Conservation (phyloP, 2,797 vertebrate species). For the Microhierax caerulescens region DNA sequence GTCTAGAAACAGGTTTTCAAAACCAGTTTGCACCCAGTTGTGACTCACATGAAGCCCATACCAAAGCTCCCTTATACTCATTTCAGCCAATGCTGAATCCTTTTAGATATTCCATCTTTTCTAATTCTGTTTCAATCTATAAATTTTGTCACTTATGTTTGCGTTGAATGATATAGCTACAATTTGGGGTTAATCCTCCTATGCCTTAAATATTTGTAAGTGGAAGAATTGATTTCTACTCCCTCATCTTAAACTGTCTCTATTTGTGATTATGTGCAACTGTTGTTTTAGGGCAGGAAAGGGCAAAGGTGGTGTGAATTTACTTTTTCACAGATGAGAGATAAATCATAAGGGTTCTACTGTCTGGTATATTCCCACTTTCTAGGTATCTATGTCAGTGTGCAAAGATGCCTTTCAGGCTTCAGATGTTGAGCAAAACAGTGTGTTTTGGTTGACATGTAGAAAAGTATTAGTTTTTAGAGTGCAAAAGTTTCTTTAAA, state of each 20-base stretch:
- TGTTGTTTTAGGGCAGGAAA: constrained; percentile 32
- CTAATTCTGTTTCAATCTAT: background rate
- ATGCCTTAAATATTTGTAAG: constrained; percentile 77
- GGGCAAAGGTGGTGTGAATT: constrained; percentile 52
- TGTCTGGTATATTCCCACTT: constrained; percentile 3
- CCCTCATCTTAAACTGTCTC: constrained; percentile 47
- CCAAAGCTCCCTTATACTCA: background rate
- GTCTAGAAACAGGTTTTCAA: background rate
- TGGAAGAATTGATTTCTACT: constrained; percentile 47
- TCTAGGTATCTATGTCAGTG: background rate
- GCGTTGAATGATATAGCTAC: background rate
- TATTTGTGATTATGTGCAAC: constrained; percentile 52
- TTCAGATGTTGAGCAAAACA: constrained; percentile 8
- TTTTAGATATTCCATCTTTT: background rate
- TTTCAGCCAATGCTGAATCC: background rate
- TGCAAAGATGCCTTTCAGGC: background rate
- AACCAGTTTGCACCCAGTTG: background rate
- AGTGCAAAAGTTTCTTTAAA: background rate
- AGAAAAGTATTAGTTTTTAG: background rate
- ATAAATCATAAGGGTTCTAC: constrained; percentile 43
- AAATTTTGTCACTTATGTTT: constrained; percentile 33
- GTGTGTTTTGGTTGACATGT: background rate
- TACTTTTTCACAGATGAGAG: constrained; percentile 39
- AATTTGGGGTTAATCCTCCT: constrained; percentile 63
- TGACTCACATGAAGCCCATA: background rate